Evolutionary conservation across 2,797 vertebrate species (phyloP).

Genomic region (Dendrocincla fuliginosa): DNA sequence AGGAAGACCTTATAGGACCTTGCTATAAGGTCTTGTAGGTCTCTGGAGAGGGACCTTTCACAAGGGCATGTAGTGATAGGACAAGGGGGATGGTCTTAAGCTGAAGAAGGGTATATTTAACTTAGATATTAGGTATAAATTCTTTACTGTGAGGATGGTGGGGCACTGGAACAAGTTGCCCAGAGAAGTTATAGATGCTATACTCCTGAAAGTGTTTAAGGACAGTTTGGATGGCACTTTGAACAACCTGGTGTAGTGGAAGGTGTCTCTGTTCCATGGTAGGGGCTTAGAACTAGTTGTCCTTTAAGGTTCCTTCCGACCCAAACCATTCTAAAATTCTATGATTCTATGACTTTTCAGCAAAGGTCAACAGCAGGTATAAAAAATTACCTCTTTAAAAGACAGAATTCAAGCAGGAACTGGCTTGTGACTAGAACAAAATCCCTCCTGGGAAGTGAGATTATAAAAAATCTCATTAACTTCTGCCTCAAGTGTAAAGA

Average conservation of each 20-base stretch:
- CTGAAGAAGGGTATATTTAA: neutral
- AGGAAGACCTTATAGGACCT: neutral
- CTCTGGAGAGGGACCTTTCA: neutral
- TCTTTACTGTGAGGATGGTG: neutral
- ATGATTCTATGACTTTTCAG: neutral
- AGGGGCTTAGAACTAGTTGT: neutral
- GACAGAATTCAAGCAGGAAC: neutral
- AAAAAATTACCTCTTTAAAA: neutral
- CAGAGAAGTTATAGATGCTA: neutral
- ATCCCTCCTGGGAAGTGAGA: neutral
- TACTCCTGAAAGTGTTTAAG: neutral
- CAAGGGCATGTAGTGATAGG: neutral
- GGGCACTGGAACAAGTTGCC: neutral
- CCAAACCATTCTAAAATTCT: neutral
- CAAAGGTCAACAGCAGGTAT: neutral
- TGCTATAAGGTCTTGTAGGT: too few species aligned
- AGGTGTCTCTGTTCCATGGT: neutral
- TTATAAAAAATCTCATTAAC: neutral
- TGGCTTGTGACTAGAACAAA: neutral
- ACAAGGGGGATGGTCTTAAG: neutral
- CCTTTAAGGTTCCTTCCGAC: neutral
- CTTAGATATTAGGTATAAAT: neutral
- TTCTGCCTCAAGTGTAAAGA: neutral
- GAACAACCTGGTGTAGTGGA: neutral
- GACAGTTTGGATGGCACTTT: neutral